These are phyloP conservation scores for Bactericera cockerelli DNA, from an alignment of 1,140 invertebrate genomes.

Conservation along the genomic window DNA sequence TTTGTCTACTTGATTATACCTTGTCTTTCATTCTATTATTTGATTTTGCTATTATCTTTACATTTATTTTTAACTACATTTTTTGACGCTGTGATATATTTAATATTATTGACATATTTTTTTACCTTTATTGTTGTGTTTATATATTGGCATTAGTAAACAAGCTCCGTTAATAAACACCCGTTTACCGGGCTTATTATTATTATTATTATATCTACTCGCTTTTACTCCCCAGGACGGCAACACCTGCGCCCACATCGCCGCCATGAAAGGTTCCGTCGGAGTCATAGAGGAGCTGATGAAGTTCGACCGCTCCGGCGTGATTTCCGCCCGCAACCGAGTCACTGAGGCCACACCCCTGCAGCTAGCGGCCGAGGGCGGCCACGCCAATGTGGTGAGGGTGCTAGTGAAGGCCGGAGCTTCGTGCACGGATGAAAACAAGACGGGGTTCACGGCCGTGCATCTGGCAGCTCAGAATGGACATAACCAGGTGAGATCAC, in stretches of 20 bases:
- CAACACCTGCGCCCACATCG: slow-evolving; percentile 97
- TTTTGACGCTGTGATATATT: too few species aligned
- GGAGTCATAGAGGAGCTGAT: slow-evolving; percentile 96
- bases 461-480: slow-evolving; percentile 93
- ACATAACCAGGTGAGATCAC: slow-evolving; percentile 75
- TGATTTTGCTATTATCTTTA: too few species aligned
- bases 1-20: too few species aligned
- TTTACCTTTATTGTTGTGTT: too few species aligned
- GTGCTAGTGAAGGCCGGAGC: slow-evolving; percentile 86
- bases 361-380: slow-evolving; percentile 92
- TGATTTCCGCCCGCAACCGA: slow-evolving; percentile 88
- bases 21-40: too few species aligned
- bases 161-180: too few species aligned
- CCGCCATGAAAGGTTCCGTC: slow-evolving; percentile 93
- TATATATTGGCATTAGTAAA: too few species aligned
- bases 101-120: too few species aligned
- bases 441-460: slow-evolving; percentile 85
- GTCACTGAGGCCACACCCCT: slow-evolving; percentile 84
- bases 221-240: slow-evolving; percentile 59
- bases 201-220: too few species aligned
- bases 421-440: slow-evolving; percentile 91
- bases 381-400: slow-evolving; percentile 86
- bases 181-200: too few species aligned
- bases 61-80: too few species aligned
- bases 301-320: slow-evolving; percentile 91